Base-by-base conservation (phyloP, 35 echinoderm and acorn worm species). In the Heliocidaris erythrogramma region DNA sequence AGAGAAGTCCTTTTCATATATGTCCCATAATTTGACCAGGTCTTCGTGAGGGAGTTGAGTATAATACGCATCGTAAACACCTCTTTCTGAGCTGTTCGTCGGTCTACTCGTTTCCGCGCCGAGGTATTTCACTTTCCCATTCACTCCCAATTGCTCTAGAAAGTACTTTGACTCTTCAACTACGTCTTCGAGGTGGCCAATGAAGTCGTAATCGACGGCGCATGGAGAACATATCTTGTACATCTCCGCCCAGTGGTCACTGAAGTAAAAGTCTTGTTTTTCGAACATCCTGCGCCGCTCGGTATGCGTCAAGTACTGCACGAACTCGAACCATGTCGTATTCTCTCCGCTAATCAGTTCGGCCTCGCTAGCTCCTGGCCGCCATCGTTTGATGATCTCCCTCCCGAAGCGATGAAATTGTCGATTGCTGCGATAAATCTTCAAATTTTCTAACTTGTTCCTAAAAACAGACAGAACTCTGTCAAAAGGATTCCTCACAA, bases 111-210 rank as follows among this genome's bases (percentile, higher is more conserved):
- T 95, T 2, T 88, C 87, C 7, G 93, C 59, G 4, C 96, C 94
- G 17, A 99, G 95, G 92, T 99, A 99, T 47, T 94, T 85, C n/a
- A 97, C 96, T 53, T 97, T 97, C 47, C 65, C 86, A 50, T 94
- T 84, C 7, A 95, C 96, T 2, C 93, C 92, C 86, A 95, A 95
- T 27, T 47, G 12, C 13, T 96, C 86, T 49, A 99, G 48, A 49
- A 99, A 50, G 93, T 99, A 99, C 31, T 95, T 91, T 12, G 98
- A 89, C 29, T 99, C 98, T 27, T 95, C 95, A 32, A 60, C 48
- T 65, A 99, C 88, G 17, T 96, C 96, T 92, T 99, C 98, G 35
- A 99, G 53, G 42, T 97, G 91, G n/a, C 98, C 98, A 59, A 99
- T 96, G 87, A 99, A 96, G 92, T 97, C 97, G 59, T 97, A 99